These are phyloP conservation scores for Thumatha senex DNA, from an alignment of 2,888 invertebrate species.

Conservation along the genomic window DNA sequence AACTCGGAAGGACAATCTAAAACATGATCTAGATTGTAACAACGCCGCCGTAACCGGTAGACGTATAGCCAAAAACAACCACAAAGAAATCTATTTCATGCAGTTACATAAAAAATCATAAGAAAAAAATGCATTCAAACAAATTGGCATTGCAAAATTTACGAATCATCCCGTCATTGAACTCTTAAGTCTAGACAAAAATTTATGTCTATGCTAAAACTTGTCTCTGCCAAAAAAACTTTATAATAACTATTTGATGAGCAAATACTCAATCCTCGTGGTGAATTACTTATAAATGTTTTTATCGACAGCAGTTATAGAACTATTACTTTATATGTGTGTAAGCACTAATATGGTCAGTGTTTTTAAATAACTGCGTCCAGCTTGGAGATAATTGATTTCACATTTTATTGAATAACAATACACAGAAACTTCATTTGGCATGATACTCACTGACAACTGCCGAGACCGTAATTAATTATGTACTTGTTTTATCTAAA, in stretches of 20 bases:
- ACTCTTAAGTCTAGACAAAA: conserved; percentile 65
- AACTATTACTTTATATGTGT: conserved; percentile 60
- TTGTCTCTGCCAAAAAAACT: conserved; percentile 54
- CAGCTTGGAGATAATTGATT: conserved; percentile 61
- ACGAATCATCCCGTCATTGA: conserved; percentile 80
- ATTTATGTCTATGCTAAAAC: conserved; percentile 46
- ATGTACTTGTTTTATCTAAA: conserved; percentile 14
- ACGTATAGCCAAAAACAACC: conserved; percentile 69
- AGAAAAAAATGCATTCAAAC: conserved; percentile 66
- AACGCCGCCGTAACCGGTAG: conserved; percentile 68
- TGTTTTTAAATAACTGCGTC: conserved; percentile 59
- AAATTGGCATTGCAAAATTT: conserved; percentile 61
- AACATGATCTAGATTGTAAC: conserved; percentile 78
- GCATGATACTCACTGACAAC: conserved; percentile 23
- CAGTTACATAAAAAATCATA: conserved; percentile 58
- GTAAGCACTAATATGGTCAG: conserved; percentile 53
- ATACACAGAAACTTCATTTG: conserved; percentile 17
- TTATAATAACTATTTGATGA: conserved; percentile 64
- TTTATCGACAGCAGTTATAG: conserved; percentile 59
- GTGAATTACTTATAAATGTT: conserved; percentile 51
- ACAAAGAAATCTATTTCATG: conserved; percentile 75
- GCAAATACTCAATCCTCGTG: conserved; percentile 52
- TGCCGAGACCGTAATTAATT: conserved; percentile 43
- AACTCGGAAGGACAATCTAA: conserved; percentile 72
- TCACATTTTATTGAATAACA: conserved; percentile 51